These are phyloP conservation scores for Cichlasoma orientale DNA, from an alignment of 2,797 vertebrate species.

Conservation along the genomic window DNA sequence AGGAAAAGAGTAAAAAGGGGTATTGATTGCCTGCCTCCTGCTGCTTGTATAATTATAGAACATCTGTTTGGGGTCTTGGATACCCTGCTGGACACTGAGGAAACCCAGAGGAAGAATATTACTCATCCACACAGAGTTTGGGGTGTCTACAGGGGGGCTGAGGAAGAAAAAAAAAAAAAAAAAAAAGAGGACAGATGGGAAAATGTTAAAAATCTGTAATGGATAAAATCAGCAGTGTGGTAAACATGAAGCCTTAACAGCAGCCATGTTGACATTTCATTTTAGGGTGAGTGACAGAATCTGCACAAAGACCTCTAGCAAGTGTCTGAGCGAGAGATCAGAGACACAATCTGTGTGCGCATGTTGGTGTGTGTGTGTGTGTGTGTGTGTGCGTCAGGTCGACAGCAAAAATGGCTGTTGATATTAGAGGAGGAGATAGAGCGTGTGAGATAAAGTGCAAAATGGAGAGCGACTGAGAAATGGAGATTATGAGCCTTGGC, in stretches of 20 bases:
- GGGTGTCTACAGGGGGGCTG: background rate
- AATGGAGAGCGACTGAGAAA: slow-evolving; percentile 46
- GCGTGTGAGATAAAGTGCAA: slow-evolving; percentile 53
- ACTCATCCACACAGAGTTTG: slow-evolving; percentile 34
- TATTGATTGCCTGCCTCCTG: slow-evolving; percentile 62
- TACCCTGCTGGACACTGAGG: slow-evolving; percentile 30
- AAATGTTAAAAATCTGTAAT: background rate
- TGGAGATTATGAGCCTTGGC: slow-evolving; percentile 38
- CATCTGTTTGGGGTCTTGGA: slow-evolving; percentile 60
- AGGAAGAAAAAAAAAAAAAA: background rate
- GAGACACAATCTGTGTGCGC: slow-evolving; percentile 16
- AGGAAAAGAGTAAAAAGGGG: slow-evolving; percentile 42
- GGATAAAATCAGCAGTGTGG: slow-evolving; percentile 10
- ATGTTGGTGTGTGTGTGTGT: background rate
- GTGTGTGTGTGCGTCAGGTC: slow-evolving; percentile 2
- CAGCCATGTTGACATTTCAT: slow-evolving; percentile 24
- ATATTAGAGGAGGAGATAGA: slow-evolving; percentile 35
- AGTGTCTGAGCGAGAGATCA: slow-evolving; percentile 40
- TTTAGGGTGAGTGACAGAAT: slow-evolving; percentile 41
- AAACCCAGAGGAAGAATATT: slow-evolving; percentile 44
- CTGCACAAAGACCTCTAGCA: slow-evolving; percentile 36
- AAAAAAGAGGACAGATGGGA: background rate
- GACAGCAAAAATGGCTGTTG: slow-evolving; percentile 36
- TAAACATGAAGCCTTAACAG: slow-evolving; percentile 13
- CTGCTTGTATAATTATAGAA: slow-evolving; percentile 64